A percentile compares a stretch with the other conserved stretches of the same genome.
phyloP scores from a whole-genome alignment of 1,140 invertebrate genomes.

The Glossosoma conforme region DNA sequence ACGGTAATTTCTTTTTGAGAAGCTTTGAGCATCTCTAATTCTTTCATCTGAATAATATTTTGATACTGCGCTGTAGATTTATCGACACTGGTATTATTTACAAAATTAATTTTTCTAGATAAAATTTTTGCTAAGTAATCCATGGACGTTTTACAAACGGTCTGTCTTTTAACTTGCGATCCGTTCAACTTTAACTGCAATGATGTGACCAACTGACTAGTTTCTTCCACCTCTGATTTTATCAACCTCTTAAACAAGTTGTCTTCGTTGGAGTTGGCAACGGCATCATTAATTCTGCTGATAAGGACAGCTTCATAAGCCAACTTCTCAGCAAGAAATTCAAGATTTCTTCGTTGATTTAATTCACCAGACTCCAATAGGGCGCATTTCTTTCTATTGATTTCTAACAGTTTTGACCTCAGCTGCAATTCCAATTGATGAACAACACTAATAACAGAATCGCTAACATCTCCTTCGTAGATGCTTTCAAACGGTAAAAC shows the following conservation, averaged over 20 bases:
- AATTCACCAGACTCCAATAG: constrained; percentile 59
- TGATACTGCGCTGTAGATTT: constrained; percentile 35
- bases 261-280: constrained; percentile 49
- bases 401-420: constrained; percentile 58
- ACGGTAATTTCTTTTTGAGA: constrained; percentile 58
- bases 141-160: constrained; percentile 49
- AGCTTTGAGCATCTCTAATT: constrained; percentile 54
- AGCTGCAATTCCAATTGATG: constrained; percentile 60
- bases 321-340: constrained; percentile 68
- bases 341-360: constrained; percentile 59
- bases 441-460: constrained; percentile 58
- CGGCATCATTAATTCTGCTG: constrained; percentile 54
- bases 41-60: constrained; percentile 42
- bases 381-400: constrained; percentile 57
- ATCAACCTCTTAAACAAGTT: constrained; percentile 52
- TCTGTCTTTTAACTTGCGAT: constrained; percentile 49
- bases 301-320: constrained; percentile 70
- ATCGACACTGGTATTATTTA: constrained; percentile 36
- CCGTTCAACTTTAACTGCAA: constrained; percentile 61
- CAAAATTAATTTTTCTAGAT: constrained; percentile 53
- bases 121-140: constrained; percentile 62
- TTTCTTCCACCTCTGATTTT: constrained; percentile 62
- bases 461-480: constrained; percentile 46
- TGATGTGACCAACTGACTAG: constrained; percentile 65
- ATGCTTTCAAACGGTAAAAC: constrained; percentile 44